Evolutionary conservation across 2,797 vertebrate genomes (phyloP).

Genomic region (Dendrocincla fuliginosa): DNA sequence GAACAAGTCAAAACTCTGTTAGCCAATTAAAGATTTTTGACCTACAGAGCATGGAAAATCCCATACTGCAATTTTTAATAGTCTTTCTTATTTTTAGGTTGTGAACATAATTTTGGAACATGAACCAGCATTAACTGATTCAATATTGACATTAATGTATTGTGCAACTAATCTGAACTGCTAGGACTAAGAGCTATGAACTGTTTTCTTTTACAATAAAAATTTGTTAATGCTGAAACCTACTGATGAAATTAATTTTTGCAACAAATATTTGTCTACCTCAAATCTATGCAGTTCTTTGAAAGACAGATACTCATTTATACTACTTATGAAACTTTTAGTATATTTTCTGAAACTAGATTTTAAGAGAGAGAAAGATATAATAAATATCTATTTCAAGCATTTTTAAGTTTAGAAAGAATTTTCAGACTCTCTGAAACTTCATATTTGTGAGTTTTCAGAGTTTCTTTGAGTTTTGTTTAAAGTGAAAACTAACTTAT

Average conservation of each 20-base stretch:
- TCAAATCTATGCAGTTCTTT: background rate
- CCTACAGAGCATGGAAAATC: background rate
- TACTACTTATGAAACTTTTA: background rate
- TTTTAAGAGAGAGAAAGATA: background rate
- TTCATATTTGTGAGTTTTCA: background rate
- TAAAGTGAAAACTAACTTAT: background rate
- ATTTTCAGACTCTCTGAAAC: background rate
- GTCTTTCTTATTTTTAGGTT: background rate
- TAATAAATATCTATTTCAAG: background rate
- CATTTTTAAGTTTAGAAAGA: background rate
- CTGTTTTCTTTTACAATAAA: background rate
- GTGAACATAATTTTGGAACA: background rate
- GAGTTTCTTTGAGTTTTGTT: background rate
- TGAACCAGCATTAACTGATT: background rate
- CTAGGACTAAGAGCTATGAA: background rate
- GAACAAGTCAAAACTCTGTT: background rate
- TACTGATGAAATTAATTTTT: background rate
- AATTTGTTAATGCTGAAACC: background rate
- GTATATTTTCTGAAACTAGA: background rate
- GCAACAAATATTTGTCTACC: background rate
- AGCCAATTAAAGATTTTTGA: background rate
- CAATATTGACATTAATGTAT: background rate
- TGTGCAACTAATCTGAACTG: background rate
- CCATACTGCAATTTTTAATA: background rate
- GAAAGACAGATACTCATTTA: background rate